phyloP scores from a whole-genome alignment of 1,140 invertebrate genomes.

The Bombyx mandarina region DNA sequence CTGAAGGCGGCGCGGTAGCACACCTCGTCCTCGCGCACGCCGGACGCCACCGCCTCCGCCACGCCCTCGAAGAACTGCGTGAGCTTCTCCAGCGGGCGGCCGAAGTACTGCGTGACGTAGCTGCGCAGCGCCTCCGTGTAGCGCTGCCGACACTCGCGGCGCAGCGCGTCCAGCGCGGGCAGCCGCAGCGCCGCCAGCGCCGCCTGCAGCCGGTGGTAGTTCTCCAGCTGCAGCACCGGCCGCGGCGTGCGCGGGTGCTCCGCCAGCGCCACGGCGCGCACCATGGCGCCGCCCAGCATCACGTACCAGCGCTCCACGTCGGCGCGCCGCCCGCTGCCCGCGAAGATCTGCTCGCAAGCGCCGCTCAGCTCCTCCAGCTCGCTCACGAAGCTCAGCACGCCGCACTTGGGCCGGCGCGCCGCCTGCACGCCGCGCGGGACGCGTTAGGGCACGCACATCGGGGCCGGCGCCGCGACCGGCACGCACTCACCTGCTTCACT shows the following conservation, averaged over 20 bases:
- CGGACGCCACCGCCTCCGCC: conserved; percentile 90
- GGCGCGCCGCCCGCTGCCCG: conserved; percentile 88
- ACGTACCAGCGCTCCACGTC: conserved; percentile 97
- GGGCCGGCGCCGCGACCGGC: not conserved
- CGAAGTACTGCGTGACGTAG: conserved; percentile 96
- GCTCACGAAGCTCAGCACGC: conserved; percentile 91
- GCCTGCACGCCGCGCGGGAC: conserved; percentile 43
- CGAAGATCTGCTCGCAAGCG: conserved; percentile 90
- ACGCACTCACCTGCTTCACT: conserved; percentile 60
- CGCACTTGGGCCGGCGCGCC: conserved; percentile 83
- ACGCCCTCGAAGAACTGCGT: conserved; percentile 95
- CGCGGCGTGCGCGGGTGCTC: conserved; percentile 95
- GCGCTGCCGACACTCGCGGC: conserved; percentile 92
- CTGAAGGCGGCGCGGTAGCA: conserved; percentile 98
- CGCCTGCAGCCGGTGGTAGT: conserved; percentile 95
- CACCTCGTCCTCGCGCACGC: conserved; percentile 97
- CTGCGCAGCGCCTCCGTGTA: conserved; percentile 92
- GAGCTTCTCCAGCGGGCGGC: conserved; percentile 92
- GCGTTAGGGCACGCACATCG: not conserved
- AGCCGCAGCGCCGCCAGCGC: conserved; percentile 93
- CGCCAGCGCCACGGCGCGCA: conserved; percentile 83
- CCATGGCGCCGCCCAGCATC: conserved; percentile 87
- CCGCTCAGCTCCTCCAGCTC: conserved; percentile 92
- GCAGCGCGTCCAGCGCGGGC: conserved; percentile 85
- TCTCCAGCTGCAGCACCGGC: conserved; percentile 96